phyloP scores from a whole-genome alignment of 2,797 vertebrate species.

The Catostomus latipinnis region DNA sequence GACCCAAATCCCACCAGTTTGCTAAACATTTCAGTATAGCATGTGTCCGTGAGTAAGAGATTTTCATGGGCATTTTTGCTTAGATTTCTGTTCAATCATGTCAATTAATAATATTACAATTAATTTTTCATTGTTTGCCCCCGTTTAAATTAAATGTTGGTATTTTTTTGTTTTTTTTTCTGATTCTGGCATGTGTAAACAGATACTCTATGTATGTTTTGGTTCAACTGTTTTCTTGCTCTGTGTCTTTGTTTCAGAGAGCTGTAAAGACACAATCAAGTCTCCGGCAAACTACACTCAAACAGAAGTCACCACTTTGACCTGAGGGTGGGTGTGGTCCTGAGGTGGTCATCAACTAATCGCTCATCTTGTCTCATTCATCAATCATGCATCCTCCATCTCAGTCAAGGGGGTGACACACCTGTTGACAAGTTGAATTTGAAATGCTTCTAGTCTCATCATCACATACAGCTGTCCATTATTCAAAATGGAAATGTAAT shows the following conservation, averaged over 20 bases:
- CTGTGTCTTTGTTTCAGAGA: conserved; percentile 68
- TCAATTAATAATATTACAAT: no score
- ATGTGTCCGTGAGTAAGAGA: neutral
- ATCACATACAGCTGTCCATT: conserved; percentile 59
- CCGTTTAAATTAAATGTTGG: no score
- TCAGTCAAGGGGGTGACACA: conserved; percentile 8
- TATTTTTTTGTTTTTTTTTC: no score
- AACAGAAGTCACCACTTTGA: conserved; percentile 77
- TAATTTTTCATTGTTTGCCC: no score
- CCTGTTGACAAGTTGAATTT: conserved; percentile 52
- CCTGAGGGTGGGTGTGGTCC: conserved; percentile 65
- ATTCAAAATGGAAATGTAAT: conserved; percentile 44
- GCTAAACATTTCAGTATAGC: no score
- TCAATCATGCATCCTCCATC: conserved; percentile 40
- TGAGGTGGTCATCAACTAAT: neutral
- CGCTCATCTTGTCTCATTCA: conserved; percentile 1
- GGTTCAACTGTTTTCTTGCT: neutral
- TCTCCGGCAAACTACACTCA: conserved; percentile 74
- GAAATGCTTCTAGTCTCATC: conserved; percentile 35
- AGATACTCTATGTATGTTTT: neutral
- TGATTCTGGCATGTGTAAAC: no score
- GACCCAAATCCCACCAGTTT: neutral
- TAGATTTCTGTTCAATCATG: neutral
- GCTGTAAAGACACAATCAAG: conserved; percentile 76
- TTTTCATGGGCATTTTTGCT: neutral